Base-by-base conservation (phyloP, 2,113 vertebrate genomes). In the Gasterosteus nipponicus region DNA sequence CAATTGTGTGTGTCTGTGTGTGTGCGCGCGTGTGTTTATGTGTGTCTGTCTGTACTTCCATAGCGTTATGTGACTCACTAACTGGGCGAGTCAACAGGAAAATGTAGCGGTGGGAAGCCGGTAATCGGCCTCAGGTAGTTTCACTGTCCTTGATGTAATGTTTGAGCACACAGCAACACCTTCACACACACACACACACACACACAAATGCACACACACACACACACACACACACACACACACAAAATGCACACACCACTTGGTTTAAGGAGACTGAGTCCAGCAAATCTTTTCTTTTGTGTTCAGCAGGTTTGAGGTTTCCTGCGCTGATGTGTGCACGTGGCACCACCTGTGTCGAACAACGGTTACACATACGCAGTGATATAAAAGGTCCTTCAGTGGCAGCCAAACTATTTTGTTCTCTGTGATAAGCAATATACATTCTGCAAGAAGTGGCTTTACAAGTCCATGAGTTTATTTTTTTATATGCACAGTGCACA, bases 41-140 rank as follows among this genome's bases (percentile, higher is more conserved):
- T 44, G 22, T 75, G 19, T 47, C 29, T 51, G 47, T 9, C 19
- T 53, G 8, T 10, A 38, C 7, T 38, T 38, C 35, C 35, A 5
- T 33, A 5, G 46, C 16, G 46, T 47, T 15, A 14, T 38, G 59
- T 31, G 88, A 87, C 68, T 88, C 84, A 81, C 58, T 22, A 84
- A 73, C 79, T 15, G 38, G 56, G 76, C 61, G 84, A 88, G 81
- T 89, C 84, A 85, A 81, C 84, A 79, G 80, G 72, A 70, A 82
- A 89, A 78, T 74, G 83, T 51, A 68, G 69, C 49, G 7, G 68
- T 2, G 2, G 73, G 57, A 71, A 78, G 61, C 70, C 44, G 68
- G 77, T 81, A n/a, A 58, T 4, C 19, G 46, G 78, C 75, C 77
- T 83, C 31, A 71, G 77, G 70, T 85, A 18, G 74, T 73, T 75